These are phyloP conservation scores for Emydoidea blandingii DNA, from an alignment of 2,797 vertebrate genomes.

Conservation along the genomic window DNA sequence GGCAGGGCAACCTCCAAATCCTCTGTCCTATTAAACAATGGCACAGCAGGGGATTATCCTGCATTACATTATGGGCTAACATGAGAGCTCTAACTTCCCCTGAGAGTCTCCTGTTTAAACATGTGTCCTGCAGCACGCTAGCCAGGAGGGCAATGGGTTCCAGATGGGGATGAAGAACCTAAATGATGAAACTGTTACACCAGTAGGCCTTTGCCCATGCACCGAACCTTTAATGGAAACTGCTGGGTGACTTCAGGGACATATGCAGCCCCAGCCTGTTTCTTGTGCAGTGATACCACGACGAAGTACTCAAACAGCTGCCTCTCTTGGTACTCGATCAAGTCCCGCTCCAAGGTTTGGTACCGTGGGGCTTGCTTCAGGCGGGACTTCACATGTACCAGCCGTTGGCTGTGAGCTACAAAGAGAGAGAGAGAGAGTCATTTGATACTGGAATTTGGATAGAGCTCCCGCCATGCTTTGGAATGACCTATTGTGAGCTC, in stretches of 20 bases:
- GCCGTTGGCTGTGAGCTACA: slow-evolving; percentile 83
- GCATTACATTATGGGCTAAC: fast-evolving
- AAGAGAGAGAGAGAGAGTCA: background rate
- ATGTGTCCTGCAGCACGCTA: fast-evolving
- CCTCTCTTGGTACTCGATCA: slow-evolving; percentile 85
- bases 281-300: slow-evolving; percentile 90
- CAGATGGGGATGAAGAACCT: background rate
- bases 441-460: background rate
- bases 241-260: slow-evolving; percentile 91
- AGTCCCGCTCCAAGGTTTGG: slow-evolving; percentile 80
- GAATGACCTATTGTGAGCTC: background rate
- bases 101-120: background rate
- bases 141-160: background rate
- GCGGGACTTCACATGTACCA: slow-evolving; percentile 85
- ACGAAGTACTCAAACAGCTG: slow-evolving; percentile 93
- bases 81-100: slow-evolving; percentile 4
- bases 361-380: slow-evolving; percentile 81
- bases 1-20: background rate
- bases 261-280: slow-evolving; percentile 85
- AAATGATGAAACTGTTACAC: background rate
- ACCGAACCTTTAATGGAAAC: slow-evolving; percentile 88
- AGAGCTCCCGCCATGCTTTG: background rate
- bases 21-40: background rate
- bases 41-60: background rate
- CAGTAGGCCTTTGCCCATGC: background rate